Evolutionary conservation across 2,113 vertebrate genomes (phyloP), one percentile per base, ranked within the genome.

Genomic region (Spea multiplicata): DNA sequence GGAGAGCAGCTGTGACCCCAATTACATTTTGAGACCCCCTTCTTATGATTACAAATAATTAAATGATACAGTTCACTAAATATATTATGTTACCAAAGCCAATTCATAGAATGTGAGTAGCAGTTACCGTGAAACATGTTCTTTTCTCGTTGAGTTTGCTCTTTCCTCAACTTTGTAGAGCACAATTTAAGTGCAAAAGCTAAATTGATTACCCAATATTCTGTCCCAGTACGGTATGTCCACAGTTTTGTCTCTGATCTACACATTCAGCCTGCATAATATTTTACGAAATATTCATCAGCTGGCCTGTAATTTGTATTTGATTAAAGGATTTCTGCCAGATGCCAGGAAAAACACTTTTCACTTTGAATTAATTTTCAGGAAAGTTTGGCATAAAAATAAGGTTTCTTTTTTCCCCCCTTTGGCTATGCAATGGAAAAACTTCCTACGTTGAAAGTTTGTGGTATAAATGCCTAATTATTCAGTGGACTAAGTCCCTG

Each of bases 251-350:
- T 48, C 44, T 80, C 71, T 73, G 50, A 73, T 73, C 71, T 80
- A 10, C 53, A 71, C 64, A 80, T 73, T 80, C 71, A 80, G 77
- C 53, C 49, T 59, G 62, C 71, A 80, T 80, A 67, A 73, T 73
- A 73, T 73, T 79, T 47, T 30, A 45, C 71, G 10, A 80, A 80
- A 80, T 80, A 80, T 80, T 80, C 77, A 67, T 80, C 77, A 72
- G 62, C 65, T 71, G 59, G 52, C 50, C 71, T 48, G 71, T 86
- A 90, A 90, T 89, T 90, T 88, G 84, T 88, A 86, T 90, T 90
- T 90, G 88, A 90, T 89, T 89, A 90, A 90, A 90, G 86, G 86
- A 85, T 88, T 86, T 86, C 83, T 71, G 7, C 14, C 0, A 82
- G 0, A 84, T 86, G 86, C 82, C 79, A 86, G 85, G 85, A 85